Evolutionary conservation across 2,888 invertebrate genomes (phyloP), one percentile per base, ranked within the genome.

Genomic region (Diadromus collaris): DNA sequence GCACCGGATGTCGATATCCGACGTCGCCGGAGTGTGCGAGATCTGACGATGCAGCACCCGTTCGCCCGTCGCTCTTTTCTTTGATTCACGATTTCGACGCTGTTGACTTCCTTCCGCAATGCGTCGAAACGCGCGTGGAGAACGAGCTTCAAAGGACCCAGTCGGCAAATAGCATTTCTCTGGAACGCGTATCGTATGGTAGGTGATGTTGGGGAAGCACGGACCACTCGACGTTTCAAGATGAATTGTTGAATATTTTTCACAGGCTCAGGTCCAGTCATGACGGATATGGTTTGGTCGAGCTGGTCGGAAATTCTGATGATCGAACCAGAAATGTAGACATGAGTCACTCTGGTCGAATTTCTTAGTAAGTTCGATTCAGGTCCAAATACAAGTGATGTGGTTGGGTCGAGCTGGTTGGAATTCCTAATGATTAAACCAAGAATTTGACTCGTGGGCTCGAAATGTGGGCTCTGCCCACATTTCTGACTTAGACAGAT

Each of bases 1-100:
- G 82, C 82, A 81, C 86, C 88, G 86, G 87, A 88, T 83, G 78
- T 81, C 75, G 71, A 82, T 79, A 51, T 78, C 63, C 44, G 38
- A 38, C 70, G 65, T 61, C 44, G 56, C 32, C 41, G 38, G 73
- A 24, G 16, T 41, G 51, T 34, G 10, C 64, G 67, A 38, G 48
- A 21, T 56, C 44, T 21, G 41, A 29, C 44, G 38, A 54, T 41
- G 10, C 10, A 29, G n/a, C 9, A 10, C 34, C 19, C 19, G 44
- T 60, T n/a, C 32, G 19, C 5, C n/a, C 3, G 16, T 29, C 54
- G 9, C 54, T 54, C n/a, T 6, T 54, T 67, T 32, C 51, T 65
- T n/a, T 65, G 24, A 48, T 16, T 63, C 2, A 24, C 34, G n/a
- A 27, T 48, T 48, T 44, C 29, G 38, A 24, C 29, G 27, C 24